Evolutionary conservation across 1,140 invertebrate species (phyloP).

Genomic region (Drosophila parvula): DNA sequence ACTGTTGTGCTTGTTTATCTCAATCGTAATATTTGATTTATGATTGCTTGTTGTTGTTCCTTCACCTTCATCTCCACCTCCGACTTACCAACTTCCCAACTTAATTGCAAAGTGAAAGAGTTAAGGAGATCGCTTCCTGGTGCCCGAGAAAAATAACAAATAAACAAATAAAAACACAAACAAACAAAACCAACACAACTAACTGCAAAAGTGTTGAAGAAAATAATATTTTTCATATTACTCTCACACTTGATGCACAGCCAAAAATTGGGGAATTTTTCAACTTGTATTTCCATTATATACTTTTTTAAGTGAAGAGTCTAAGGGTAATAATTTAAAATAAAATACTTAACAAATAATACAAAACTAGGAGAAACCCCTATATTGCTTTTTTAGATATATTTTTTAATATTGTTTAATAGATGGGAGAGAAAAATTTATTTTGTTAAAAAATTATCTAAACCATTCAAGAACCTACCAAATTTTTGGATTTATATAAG

Average conservation of each 20-base stretch:
- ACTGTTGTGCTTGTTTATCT: conserved; percentile 30
- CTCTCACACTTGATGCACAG: conserved; percentile 4
- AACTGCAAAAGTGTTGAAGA: conserved; percentile 34
- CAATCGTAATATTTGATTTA: conserved; percentile 45
- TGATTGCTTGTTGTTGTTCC: conserved; percentile 27
- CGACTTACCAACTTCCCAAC: conserved; percentile 20
- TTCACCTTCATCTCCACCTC: conserved; percentile 10
- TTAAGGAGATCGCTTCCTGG: conserved; percentile 40
- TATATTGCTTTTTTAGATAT: no score
- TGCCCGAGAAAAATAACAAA: conserved; percentile 42
- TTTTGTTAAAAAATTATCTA: not conserved
- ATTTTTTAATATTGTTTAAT: no score
- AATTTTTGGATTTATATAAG: no score
- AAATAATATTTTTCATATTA: conserved; percentile 33
- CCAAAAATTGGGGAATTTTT: not conserved
- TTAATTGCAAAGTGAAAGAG: conserved; percentile 51
- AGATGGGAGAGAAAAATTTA: no score
- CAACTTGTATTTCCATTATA: not conserved
- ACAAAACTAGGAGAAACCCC: no score
- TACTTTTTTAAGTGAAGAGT: no score
- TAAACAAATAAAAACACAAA: conserved; percentile 40
- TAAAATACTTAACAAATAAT: no score
- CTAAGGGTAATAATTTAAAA: no score
- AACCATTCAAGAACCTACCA: not conserved
- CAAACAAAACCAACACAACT: conserved; percentile 19